These are phyloP conservation scores for Microtus richardsoni DNA, from an alignment of 2,113 vertebrate genomes.

Conservation along the genomic window DNA sequence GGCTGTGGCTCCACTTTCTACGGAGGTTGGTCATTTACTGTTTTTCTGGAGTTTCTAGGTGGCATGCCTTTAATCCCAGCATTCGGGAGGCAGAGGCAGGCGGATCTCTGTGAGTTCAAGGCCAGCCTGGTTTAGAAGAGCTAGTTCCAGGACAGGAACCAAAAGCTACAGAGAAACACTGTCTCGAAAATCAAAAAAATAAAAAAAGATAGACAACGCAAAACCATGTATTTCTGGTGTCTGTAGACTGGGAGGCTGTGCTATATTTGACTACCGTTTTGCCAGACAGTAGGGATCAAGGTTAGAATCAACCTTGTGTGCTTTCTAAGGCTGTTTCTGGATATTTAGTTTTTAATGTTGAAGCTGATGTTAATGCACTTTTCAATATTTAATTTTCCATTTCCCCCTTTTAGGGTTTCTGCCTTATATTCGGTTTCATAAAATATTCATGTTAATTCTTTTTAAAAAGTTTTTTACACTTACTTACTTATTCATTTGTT, in stretches of 20 bases:
- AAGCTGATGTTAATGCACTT: not conserved
- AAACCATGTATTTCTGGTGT: not conserved
- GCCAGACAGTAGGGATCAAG: not conserved
- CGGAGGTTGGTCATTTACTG: not conserved
- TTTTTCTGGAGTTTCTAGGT: not conserved
- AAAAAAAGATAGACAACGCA: not conserved
- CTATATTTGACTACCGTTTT: not conserved
- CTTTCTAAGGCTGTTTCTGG: not conserved
- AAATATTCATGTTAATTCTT: not conserved
- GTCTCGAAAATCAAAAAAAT: too few relatives aligned
- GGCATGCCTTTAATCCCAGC: too few relatives aligned
- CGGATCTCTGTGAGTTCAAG: too few relatives aligned
- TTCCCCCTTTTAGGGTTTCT: not conserved
- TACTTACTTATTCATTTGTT: not conserved
- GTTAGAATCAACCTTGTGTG: not conserved
- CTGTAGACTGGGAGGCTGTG: not conserved
- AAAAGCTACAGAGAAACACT: too few relatives aligned
- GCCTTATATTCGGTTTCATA: not conserved
- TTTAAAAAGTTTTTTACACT: not conserved
- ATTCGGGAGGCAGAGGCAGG: too few relatives aligned
- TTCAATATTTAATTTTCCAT: slow-evolving; percentile 1
- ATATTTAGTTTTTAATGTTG: not conserved
- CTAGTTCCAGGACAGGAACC: too few relatives aligned
- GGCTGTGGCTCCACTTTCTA: not conserved
- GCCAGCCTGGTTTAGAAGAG: too few relatives aligned